Evolutionary conservation across 2,888 invertebrate genomes (phyloP).

Genomic region (Spodoptera picta): DNA sequence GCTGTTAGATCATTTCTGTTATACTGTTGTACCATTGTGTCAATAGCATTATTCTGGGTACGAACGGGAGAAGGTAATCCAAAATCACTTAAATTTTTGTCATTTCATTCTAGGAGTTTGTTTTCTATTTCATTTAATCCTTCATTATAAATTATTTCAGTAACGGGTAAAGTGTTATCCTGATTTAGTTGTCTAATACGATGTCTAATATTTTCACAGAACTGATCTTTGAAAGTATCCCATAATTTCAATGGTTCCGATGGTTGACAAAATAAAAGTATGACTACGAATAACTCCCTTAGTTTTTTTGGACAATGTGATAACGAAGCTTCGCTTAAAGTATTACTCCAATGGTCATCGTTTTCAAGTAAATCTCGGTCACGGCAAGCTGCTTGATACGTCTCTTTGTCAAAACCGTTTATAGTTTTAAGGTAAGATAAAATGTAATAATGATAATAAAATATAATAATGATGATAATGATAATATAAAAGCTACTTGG

Average conservation of each 20-base stretch:
- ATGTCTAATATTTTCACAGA: conserved; percentile 16
- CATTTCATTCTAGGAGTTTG: conserved; percentile 12
- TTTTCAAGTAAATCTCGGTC: conserved; percentile 48
- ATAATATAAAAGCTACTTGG: too few relatives aligned
- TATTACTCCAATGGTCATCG: conserved; percentile 51
- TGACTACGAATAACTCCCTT: conserved; percentile 44
- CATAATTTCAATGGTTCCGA: conserved; percentile 27
- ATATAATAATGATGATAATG: too few relatives aligned
- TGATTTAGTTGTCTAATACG: conserved; percentile 1
- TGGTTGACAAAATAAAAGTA: conserved; percentile 49
- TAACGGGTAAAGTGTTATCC: conserved; percentile 1
- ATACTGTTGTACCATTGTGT: conserved; percentile 5
- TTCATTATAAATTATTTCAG: conserved; percentile 20
- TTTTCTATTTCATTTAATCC: conserved; percentile 26
- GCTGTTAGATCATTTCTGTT: conserved; percentile 2
- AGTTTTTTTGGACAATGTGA: conserved; percentile 24
- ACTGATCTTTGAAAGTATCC: conserved; percentile 7
- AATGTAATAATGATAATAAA: too few relatives aligned
- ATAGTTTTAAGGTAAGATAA: conserved; percentile 12
- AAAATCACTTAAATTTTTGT: conserved; percentile 25
- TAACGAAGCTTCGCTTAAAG: conserved; percentile 17
- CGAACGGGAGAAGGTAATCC: conserved; percentile 21
- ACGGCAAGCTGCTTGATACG: conserved; percentile 27
- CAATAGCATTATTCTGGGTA: conserved; percentile 1
- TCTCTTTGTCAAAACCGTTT: conserved; percentile 18